Conservation (phyloP, 2,888 invertebrate species). For the Podotricha telesiphe region DNA sequence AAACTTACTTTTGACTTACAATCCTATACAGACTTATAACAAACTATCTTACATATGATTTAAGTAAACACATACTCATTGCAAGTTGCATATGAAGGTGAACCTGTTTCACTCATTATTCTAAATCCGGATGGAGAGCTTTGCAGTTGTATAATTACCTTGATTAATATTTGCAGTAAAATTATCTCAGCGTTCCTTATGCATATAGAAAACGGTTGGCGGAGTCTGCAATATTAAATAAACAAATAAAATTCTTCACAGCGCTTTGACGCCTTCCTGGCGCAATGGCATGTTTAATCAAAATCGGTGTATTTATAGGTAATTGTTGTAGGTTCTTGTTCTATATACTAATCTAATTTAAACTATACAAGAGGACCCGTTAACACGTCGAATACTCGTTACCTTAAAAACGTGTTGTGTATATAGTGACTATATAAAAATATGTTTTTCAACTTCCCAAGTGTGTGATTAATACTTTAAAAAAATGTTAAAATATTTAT, state of each 20-base stretch:
- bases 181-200: slow-evolving; percentile 13
- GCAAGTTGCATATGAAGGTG: slow-evolving; percentile 7
- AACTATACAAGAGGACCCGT: too few species aligned
- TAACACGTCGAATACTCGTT: neutral
- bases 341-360: too few species aligned
- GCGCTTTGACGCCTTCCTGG: neutral
- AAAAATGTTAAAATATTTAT: too few species aligned
- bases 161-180: slow-evolving; percentile 24
- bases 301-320: neutral
- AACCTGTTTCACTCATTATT: slow-evolving; percentile 3
- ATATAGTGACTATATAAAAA: neutral
- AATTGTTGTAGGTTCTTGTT: too few species aligned
- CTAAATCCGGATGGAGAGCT: slow-evolving; percentile 15
- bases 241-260: slow-evolving; percentile 8
- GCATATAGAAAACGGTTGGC: neutral
- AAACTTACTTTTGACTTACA: neutral
- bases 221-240: slow-evolving; percentile 4
- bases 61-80: slow-evolving; percentile 13
- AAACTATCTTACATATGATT: slow-evolving; percentile 4
- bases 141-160: slow-evolving; percentile 20
- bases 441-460: too few species aligned
- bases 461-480: too few species aligned
- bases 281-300: neutral
- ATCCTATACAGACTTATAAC: neutral
- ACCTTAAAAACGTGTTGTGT: neutral